Conservation (phyloP, 2,797 vertebrate genomes). For the Arremon aurantiirostris region DNA sequence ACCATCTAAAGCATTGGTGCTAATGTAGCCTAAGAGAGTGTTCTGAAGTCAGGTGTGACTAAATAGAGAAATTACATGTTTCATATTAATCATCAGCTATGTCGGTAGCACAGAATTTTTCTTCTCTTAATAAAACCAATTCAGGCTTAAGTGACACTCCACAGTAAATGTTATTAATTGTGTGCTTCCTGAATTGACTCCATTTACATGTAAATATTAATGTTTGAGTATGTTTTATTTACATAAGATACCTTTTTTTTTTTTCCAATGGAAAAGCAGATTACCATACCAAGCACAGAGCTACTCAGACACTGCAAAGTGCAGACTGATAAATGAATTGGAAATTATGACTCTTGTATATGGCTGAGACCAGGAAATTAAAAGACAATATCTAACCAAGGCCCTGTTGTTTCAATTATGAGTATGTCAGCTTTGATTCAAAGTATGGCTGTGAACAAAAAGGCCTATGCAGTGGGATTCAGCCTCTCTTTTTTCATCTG, state of each 20-base stretch:
- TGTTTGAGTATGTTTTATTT: not conserved
- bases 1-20: not conserved
- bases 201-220: conserved; percentile 15
- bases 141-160: not conserved
- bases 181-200: conserved; percentile 14
- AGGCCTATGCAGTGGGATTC: not conserved
- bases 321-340: conserved; percentile 11
- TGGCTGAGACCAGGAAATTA: not conserved
- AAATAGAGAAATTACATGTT: not conserved
- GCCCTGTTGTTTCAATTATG: not conserved
- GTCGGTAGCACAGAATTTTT: not conserved
- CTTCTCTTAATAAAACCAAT: conserved; percentile 5
- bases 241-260: not conserved
- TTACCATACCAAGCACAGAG: not conserved
- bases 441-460: not conserved
- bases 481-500: not conserved
- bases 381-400: not conserved
- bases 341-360: not conserved
- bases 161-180: conserved; percentile 13
- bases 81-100: not conserved
- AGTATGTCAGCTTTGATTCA: not conserved
- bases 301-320: not conserved
- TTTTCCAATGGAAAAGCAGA: not conserved
- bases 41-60: not conserved
- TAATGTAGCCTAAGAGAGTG: not conserved